Base-by-base conservation (phyloP, 2,797 vertebrate genomes). In the Myotis pilosus region DNA sequence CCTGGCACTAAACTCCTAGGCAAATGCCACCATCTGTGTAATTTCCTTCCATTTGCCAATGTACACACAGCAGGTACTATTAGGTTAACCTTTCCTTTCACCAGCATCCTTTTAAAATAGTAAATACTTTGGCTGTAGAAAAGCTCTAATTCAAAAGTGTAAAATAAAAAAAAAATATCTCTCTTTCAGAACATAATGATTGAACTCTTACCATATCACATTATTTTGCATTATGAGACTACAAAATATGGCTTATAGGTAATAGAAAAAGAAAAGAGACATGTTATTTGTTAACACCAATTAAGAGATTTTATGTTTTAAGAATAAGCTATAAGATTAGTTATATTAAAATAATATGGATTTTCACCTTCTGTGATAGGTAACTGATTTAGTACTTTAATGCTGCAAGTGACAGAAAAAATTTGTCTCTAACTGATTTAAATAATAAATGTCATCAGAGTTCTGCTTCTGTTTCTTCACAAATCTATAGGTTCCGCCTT, bases 21-120 rank as follows among this genome's bases (percentile, higher is more conserved):
- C 84, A 96, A 95, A 97, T 97, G 95, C 95, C 95, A 96, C 95
- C 95, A 97, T 96, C 96, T 96, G 96, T 95, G 94, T 96, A 75
- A 87, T 92, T 94, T 89, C 49, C 57, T 92, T 94, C 82, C 62
- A 38, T 91, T 96, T 97, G 95, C 89, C 78, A 97, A 10, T 78
- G 68, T 75, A 81, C 33, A 72, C 96, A 94, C 95, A 96, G 96
- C 95, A 95, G 95, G 91, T 91, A 87, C 68, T 87, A 79, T 94
- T 92, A 96, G 64, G 91, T 95, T 97, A 97, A 97, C 95, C 91
- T 96, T 97, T 97, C 69, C 55, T 89, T 95, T 94, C 20, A 79
- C 87, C 53, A 92, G 47, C 23, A 47, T 95, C 33, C 62, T 96
- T 87, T 91, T 75, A 94, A 96, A 96, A 93, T 87, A 93, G 81